Evolutionary conservation across 2,113 vertebrate species (phyloP), one percentile per base, ranked within the genome.

Genomic region (Rhineura floridana): DNA sequence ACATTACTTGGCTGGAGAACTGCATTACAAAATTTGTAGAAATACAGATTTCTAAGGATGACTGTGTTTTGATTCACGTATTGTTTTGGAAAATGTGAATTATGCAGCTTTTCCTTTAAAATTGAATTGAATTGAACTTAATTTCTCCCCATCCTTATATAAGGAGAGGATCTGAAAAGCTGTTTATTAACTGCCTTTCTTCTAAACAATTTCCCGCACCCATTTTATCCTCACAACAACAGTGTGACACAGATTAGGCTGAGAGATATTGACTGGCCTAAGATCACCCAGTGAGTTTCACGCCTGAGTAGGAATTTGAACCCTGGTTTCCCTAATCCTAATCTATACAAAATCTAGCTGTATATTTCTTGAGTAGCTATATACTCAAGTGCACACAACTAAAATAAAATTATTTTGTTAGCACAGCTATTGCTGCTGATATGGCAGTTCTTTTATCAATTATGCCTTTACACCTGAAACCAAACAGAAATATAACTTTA

Each of bases 401-500:
- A 4, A 48, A 84, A 87, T 85, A 81, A 76, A 85, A 85, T 46
- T 63, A 0, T 19, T 36, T 75, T 87, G 36, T 70, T 70, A 67
- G 88, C 33, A 39, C 4, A 30, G 69, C 59, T 63, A 73, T 89
- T 90, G 79, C 70, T 91, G 67, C 39, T 76, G 8, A 79, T 42
- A 0, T 79, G 86, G 55, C 85, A 89, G 30, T 79, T n/a, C 21
- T 86, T 90, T 80, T 85, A 78, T 55, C 46, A 88, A 83, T 89
- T 88, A 89, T 80, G 85, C 36, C 19, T 91, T 87, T 88, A 87
- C 28, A 83, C 50, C 72, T 77, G 12, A 92, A 81, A 15, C 36
- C 42, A 39, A 94, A 81, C 9, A 77, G 63, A 93, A 50, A 0
- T 0, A 83, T 87, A 76, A 84, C 28, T 46, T 90, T 86, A 86